A percentile compares a stretch with the other conserved stretches of the same genome.
phyloP scores from a whole-genome alignment of 1,140 invertebrate species.

The Microplitis mediator region DNA sequence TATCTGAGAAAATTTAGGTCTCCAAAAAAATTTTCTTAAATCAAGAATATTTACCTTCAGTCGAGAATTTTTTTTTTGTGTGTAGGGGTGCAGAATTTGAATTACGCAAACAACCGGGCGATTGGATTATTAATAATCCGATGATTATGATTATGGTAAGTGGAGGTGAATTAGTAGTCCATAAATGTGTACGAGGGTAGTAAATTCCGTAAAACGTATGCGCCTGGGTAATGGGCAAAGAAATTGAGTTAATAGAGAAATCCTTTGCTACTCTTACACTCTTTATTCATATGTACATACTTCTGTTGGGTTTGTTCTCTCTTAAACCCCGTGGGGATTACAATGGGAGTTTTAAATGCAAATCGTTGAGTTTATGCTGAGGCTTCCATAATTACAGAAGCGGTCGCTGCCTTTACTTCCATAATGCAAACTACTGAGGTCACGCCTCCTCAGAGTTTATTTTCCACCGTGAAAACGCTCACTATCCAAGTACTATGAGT shows the following conservation, averaged over 20 bases:
- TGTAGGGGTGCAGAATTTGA: too few species aligned
- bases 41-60: too few species aligned
- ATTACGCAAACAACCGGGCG: too few species aligned
- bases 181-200: too few species aligned
- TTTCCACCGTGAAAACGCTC: neutral
- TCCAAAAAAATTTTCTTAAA: too few species aligned
- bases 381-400: slow-evolving; percentile 34
- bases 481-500: too few species aligned
- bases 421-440: slow-evolving; percentile 19
- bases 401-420: slow-evolving; percentile 21
- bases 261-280: neutral
- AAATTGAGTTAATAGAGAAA: slow-evolving; percentile 12
- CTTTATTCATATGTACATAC: neutral
- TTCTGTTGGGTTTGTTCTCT: neutral
- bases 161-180: too few species aligned
- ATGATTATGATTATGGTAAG: too few species aligned
- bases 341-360: slow-evolving; percentile 35
- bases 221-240: slow-evolving; percentile 16
- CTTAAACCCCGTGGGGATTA: slow-evolving; percentile 18
- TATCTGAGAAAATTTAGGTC: too few species aligned
- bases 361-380: slow-evolving; percentile 32
- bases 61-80: too few species aligned
- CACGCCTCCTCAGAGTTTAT: slow-evolving; percentile 7
- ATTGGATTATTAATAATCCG: too few species aligned
- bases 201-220: neutral